phyloP scores from a whole-genome alignment of 2,888 invertebrate species.

The Tridacna gigas region DNA sequence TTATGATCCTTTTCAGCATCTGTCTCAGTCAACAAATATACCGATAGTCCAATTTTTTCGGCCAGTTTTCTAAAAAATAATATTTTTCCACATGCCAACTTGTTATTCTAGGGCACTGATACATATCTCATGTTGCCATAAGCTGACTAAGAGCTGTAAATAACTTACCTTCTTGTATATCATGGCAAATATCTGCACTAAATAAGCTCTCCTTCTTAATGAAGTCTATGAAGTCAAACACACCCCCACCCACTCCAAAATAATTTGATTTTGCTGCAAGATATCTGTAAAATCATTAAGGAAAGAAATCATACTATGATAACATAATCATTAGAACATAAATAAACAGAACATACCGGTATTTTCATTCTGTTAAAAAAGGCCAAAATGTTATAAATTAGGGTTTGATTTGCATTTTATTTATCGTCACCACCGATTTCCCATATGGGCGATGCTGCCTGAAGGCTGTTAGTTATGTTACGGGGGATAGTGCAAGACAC shows the following conservation, averaged over 20 bases:
- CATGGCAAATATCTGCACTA: slow-evolving; percentile 55
- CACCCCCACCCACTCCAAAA: slow-evolving; percentile 97
- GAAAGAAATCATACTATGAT: slow-evolving; percentile 1
- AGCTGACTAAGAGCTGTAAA: not conserved
- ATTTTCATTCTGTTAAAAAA: no score
- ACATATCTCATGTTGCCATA: not conserved
- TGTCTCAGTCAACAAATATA: not conserved
- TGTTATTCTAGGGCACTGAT: not conserved
- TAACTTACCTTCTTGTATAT: slow-evolving; percentile 66
- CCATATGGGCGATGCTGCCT: no score
- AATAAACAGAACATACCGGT: no score
- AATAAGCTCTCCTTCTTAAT: slow-evolving; percentile 63
- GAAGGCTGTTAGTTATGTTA: no score
- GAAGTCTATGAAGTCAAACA: slow-evolving; percentile 90
- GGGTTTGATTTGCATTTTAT: no score
- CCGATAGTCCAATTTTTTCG: not conserved
- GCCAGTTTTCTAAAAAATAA: not conserved
- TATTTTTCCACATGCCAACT: not conserved
- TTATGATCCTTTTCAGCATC: no score
- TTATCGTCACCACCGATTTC: no score
- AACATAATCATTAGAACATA: no score
- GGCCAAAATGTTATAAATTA: no score
- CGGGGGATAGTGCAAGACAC: no score
- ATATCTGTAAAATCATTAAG: slow-evolving; percentile 84
- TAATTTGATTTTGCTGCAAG: slow-evolving; percentile 96